Evolutionary conservation across 2,797 vertebrate genomes (phyloP).

Genomic region (Alca torda): DNA sequence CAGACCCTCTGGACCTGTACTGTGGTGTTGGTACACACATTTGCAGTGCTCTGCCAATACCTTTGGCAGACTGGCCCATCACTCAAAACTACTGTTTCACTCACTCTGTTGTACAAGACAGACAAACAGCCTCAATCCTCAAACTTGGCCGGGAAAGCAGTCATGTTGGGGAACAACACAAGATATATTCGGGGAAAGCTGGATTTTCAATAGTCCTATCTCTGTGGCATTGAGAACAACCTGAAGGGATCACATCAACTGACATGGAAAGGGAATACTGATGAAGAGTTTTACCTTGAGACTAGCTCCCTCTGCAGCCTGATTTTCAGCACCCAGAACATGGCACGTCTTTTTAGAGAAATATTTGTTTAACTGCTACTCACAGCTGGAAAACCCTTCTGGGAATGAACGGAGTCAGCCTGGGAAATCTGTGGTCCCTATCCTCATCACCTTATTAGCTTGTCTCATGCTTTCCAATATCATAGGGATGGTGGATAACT

Average conservation of each 20-base stretch:
- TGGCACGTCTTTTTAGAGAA: accelerated
- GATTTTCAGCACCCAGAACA: background rate
- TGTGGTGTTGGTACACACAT: background rate
- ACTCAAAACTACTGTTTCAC: background rate
- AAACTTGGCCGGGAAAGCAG: background rate
- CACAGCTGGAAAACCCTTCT: background rate
- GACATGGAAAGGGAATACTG: accelerated
- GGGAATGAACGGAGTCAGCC: background rate
- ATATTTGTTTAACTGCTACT: background rate
- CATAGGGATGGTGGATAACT: background rate
- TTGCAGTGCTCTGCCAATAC: background rate
- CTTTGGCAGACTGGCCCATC: background rate
- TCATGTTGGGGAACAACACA: background rate
- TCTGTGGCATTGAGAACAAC: background rate
- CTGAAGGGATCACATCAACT: background rate
- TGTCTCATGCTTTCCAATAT: background rate
- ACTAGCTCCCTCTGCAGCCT: slow-evolving; percentile 48
- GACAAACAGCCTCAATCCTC: background rate
- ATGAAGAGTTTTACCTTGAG: background rate
- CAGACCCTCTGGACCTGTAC: background rate
- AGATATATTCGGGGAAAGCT: background rate
- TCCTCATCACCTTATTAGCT: background rate
- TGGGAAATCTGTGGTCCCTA: background rate
- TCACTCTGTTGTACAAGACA: background rate
- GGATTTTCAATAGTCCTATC: background rate